Conservation (phyloP, 2,888 invertebrate genomes). For the Metallyticus violacea region DNA sequence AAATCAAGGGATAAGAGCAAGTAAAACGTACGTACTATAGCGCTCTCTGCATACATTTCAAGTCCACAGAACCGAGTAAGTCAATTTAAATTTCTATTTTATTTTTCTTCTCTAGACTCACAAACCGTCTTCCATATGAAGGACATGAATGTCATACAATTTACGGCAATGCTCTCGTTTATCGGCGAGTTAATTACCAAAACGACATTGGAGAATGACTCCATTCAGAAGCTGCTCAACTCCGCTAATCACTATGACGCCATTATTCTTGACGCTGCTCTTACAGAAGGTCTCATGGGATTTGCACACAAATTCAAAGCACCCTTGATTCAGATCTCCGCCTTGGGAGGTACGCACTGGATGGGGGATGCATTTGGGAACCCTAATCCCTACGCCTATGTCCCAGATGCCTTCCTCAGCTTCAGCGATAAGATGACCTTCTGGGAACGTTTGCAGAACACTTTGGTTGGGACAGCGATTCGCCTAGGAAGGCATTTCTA, state of each 20-base stretch:
- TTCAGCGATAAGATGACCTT: conserved; percentile 50
- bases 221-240: conserved; percentile 20
- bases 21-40: too few species aligned
- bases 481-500: not conserved
- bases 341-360: conserved; percentile 48
- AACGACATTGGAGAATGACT: not conserved
- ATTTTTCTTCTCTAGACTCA: too few species aligned
- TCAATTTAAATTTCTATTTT: too few species aligned
- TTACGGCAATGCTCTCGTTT: not conserved
- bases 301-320: conserved; percentile 29
- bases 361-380: conserved; percentile 51
- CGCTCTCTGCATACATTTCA: too few species aligned
- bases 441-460: conserved; percentile 49
- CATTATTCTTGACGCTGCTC: conserved; percentile 24
- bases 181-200: not conserved
- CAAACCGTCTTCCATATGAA: not conserved
- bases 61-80: too few species aligned
- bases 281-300: conserved; percentile 27
- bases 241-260: conserved; percentile 26
- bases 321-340: conserved; percentile 45
- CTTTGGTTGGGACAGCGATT: conserved; percentile 37
- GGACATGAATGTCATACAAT: not conserved
- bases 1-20: too few species aligned
- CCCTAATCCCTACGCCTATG: conserved; percentile 50
- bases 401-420: conserved; percentile 52